Evolutionary conservation across 2,113 vertebrate genomes (phyloP), one percentile per base, ranked within the genome.

Genomic region (Mystacornis crossleyi): DNA sequence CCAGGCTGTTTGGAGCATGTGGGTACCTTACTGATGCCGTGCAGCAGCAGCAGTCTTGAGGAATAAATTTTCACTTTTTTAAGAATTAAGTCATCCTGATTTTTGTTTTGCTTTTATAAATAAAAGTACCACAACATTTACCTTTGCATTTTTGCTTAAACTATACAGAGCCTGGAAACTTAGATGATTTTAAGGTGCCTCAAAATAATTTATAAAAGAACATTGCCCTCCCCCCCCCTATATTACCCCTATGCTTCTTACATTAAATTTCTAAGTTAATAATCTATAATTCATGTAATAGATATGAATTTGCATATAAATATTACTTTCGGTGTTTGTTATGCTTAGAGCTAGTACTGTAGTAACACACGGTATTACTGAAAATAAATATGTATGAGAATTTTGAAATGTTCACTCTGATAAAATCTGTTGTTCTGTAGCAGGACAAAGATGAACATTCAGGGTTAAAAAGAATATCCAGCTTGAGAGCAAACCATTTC

Each of bases 401-500:
- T 92, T 65, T 80, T 61, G 28, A 61, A 91, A 36, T 57, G 5
- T 54, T 95, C 67, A 43, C 47, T 73, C 28, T 57, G 57, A 62
- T 81, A 47, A 88, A 89, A 86, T 81, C 43, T 75, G 7, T 57
- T 34, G 19, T 82, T 87, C 60, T 18, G 61, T 86, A 92, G 42
- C 45, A 34, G 25, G 23, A 60, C 60, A 42, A 12, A 42, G 48
- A 85, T 78, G 65, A 96, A 55, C 64, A 81, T 75, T 55, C 40
- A 96, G 92, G 72, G 92, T 95, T 95, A 94, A 95, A 93, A 92
- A 86, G 64, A 90, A 75, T 47, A 92, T 78, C 40, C 26, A 78
- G 24, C 51, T 75, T 61, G 64, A 86, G 77, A 92, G 53, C 82
- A 81, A 94, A 78, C 20, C 5, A 1, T 86, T 93, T 89, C 82